A percentile compares a stretch with the other conserved stretches of the same genome.
phyloP scores from a whole-genome alignment of 30 jellyfish, hydroid and myxozoan genomes.

The Cassiopea xamachana region DNA sequence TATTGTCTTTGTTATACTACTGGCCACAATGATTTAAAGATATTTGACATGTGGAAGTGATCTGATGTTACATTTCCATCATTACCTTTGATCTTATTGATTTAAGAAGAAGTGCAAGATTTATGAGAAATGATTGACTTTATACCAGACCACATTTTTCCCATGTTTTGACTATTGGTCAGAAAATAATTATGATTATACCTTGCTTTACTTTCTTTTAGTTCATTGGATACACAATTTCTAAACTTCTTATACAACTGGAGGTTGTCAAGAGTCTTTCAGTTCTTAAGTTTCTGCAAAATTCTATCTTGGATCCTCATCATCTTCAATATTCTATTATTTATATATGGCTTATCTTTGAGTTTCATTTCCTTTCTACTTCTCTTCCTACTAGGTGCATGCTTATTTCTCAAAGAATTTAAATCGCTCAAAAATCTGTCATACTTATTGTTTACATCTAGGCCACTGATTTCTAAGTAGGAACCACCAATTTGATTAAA shows the following conservation, averaged over 20 bases:
- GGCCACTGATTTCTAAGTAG: too few species aligned
- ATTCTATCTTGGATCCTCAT: conserved; percentile 47
- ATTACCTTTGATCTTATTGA: conserved; percentile 42
- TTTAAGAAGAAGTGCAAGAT: conserved; percentile 37
- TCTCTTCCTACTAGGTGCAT: conserved; percentile 12
- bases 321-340: conserved; percentile 47
- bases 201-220: conserved; percentile 52
- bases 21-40: conserved; percentile 1
- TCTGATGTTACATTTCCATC: conserved; percentile 55
- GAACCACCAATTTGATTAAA: too few species aligned
- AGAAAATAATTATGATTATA: conserved; percentile 25
- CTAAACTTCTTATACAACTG: background rate
- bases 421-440: too few species aligned
- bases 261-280: conserved; percentile 7
- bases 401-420: background rate
- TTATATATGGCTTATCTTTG: conserved; percentile 68
- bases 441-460: too few species aligned
- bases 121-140: conserved; percentile 55
- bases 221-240: background rate
- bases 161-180: conserved; percentile 16
- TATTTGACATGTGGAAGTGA: conserved; percentile 22
- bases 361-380: conserved; percentile 40
- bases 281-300: conserved; percentile 44
- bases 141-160: conserved; percentile 35
- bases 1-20: conserved; percentile 11